Base-by-base conservation (phyloP, 2,888 invertebrate genomes). In the Venustoraphidia nigricollis region DNA sequence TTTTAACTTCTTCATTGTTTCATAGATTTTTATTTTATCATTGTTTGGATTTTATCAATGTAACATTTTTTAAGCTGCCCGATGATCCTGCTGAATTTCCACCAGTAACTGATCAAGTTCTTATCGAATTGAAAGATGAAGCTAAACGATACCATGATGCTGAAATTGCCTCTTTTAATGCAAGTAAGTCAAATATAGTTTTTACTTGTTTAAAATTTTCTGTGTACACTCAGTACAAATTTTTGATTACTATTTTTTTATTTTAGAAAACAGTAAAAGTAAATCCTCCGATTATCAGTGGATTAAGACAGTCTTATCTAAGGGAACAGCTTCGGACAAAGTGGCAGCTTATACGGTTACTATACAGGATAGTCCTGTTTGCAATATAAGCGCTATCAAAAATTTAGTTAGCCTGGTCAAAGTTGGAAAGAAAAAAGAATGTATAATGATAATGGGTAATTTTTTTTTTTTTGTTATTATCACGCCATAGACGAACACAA, bases 291-390 rank as follows among this genome's bases (percentile, higher is more conserved):
- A 84, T 56, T 77, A 76, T 57, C 72, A 77, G 48, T 91, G 90
- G 90, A 77, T 89, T 52, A 76, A 79, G 56, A 84, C 83, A 2
- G 78, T 92, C 9, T 69, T 90, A 55, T 71, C 78, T 10, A 83
- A 81, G 55, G 94, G 94, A 53, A 91, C 92, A 1, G 75, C 82
- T 0, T 77, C 81, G 1, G 94, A 94, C 66, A 86, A 84, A 69
- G 77, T 91, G 50, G 91, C 93, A 3, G 92, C 92, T 0, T 79
- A 82, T 50, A 83, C 84, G 8, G 72, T 94, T 27, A 68, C 83
- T 27, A 78, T 92, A 52, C 83, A 91, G 72, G 83, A 90, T 59
- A 83, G 81, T 56, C 88, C 91, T 0, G 69, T 89, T n/a, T 83
- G 84, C 62, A 86, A 83, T 63, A 64, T 92, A 44, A 65, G 74